These are phyloP conservation scores for Amazonetta brasiliensis DNA, from an alignment of 2,797 vertebrate species.

Conservation along the genomic window DNA sequence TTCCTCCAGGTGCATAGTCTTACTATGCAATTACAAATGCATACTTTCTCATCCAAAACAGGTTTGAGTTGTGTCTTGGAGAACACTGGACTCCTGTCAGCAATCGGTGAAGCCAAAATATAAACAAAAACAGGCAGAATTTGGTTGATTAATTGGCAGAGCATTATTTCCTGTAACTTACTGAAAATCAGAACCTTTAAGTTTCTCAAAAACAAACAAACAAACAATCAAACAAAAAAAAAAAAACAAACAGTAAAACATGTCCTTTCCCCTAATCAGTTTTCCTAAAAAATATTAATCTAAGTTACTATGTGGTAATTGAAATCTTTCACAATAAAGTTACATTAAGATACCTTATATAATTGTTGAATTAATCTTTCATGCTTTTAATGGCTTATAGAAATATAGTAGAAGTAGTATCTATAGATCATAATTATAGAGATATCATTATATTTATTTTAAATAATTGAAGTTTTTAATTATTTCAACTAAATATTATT, in stretches of 20 bases:
- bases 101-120: not conserved
- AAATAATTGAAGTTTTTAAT: not conserved
- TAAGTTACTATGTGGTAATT: not conserved
- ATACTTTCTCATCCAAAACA: not conserved
- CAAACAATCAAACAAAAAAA: not conserved
- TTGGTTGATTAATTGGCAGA: not conserved
- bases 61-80: not conserved
- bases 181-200: not conserved
- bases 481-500: not conserved
- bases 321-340: not conserved
- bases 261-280: not conserved
- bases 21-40: not conserved
- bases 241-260: not conserved
- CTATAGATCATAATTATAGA: not conserved
- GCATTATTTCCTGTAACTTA: not conserved
- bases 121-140: not conserved
- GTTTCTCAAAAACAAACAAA: not conserved
- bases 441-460: not conserved
- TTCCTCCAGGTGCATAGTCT: not conserved
- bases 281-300: not conserved
- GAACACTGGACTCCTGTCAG: not conserved
- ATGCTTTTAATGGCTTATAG: not conserved
- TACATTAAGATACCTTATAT: not conserved
- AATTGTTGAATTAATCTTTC: not conserved
- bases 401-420: not conserved